phyloP scores from a whole-genome alignment of 2,797 vertebrate genomes.

The Sciurus vulgaris region DNA sequence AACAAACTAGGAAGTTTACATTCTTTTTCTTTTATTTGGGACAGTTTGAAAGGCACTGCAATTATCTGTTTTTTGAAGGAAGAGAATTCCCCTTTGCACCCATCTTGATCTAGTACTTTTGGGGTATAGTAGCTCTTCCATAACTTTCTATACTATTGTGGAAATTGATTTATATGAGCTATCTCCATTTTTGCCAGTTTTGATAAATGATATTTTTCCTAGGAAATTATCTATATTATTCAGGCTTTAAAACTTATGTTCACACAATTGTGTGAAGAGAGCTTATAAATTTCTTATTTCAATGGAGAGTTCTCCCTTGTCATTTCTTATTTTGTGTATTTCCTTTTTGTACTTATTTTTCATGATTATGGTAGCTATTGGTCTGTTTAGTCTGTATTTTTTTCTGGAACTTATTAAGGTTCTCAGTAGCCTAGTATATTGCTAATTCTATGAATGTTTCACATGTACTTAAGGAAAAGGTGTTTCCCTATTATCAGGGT shows the following conservation, averaged over 20 bases:
- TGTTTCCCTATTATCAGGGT: not conserved
- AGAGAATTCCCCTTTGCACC: not conserved
- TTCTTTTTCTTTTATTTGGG: slow-evolving; percentile 43
- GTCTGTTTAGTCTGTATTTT: not conserved
- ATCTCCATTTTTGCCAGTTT: not conserved
- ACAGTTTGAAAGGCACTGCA: not conserved
- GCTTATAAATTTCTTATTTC: slow-evolving; percentile 15
- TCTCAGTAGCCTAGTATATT: not conserved
- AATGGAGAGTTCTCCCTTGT: not conserved
- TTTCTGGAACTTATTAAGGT: slow-evolving; percentile 9
- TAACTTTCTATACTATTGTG: not conserved
- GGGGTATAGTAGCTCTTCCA: not conserved
- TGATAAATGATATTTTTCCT: not conserved
- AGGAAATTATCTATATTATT: not conserved
- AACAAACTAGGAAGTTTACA: not conserved
- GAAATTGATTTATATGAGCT: not conserved
- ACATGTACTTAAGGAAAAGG: not conserved
- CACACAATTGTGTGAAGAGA: not conserved
- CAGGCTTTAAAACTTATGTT: not conserved
- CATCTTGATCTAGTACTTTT: not conserved
- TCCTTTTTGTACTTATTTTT: slow-evolving; percentile 39
- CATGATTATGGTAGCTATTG: not conserved
- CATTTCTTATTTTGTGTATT: slow-evolving; percentile 22
- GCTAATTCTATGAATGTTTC: slow-evolving; percentile 15
- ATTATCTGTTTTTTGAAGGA: slow-evolving; percentile 17